A percentile compares a stretch with the other conserved stretches of the same genome.
Conservation (phyloP, 1,140 invertebrate species). For the Dendroctonus ponderosae region DNA sequence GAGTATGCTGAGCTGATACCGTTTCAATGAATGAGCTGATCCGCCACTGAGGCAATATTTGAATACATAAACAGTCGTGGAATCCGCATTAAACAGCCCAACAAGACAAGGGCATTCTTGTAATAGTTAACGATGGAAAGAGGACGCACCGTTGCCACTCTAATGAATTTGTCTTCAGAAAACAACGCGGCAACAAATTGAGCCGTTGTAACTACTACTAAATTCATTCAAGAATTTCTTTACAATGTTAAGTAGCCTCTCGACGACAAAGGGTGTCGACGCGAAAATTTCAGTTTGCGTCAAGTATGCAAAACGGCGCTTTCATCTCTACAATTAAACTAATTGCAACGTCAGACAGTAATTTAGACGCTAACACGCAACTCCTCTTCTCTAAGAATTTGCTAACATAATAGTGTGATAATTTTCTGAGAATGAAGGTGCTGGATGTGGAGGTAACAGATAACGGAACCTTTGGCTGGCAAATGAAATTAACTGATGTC, state of each 20-base stretch:
- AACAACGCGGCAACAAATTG: too few species aligned
- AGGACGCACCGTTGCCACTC: conserved; percentile 10
- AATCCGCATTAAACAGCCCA: conserved; percentile 29
- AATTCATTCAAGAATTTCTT: too few species aligned
- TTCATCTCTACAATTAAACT: conserved; percentile 7
- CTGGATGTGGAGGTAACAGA: too few species aligned
- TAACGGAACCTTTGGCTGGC: too few species aligned
- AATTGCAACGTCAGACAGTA: neutral
- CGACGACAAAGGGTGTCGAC: too few species aligned
- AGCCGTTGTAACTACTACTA: too few species aligned
- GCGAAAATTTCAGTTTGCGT: too few species aligned
- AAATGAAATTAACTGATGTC: too few species aligned
- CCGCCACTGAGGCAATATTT: conserved; percentile 29
- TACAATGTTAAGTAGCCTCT: too few species aligned
- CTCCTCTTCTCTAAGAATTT: neutral
- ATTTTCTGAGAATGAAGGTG: neutral
- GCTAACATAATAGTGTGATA: neutral
- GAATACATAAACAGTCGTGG: conserved; percentile 30
- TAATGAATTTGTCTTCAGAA: too few species aligned
- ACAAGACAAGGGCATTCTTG: conserved; percentile 34
- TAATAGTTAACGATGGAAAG: conserved; percentile 27
- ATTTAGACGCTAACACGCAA: neutral
- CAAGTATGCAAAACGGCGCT: neutral
- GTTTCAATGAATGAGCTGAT: neutral
- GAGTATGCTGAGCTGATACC: too few species aligned